Evolutionary conservation across 2,113 vertebrate genomes (phyloP).

Genomic region (Sula dactylatra): DNA sequence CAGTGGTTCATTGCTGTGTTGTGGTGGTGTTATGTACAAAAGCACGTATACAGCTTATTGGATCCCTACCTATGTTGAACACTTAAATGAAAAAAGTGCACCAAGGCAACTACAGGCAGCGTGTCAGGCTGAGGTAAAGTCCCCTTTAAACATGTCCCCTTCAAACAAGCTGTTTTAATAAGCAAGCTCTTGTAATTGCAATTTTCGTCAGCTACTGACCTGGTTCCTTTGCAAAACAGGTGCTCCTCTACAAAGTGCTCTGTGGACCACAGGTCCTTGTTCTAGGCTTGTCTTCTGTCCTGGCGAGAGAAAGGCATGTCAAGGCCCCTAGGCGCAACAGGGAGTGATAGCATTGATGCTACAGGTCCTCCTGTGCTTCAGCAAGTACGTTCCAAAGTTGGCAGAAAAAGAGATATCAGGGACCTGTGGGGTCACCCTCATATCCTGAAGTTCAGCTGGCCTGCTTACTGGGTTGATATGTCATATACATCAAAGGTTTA

Average conservation of each 20-base stretch:
- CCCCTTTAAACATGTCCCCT: not conserved
- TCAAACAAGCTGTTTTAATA: not conserved
- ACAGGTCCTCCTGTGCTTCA: not conserved
- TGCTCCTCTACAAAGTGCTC: not conserved
- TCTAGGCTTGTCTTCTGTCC: not conserved
- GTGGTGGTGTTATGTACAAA: not conserved
- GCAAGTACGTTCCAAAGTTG: not conserved
- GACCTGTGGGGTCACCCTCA: not conserved
- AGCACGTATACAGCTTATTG: not conserved
- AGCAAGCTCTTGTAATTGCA: not conserved
- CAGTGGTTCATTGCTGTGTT: not conserved
- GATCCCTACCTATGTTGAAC: not conserved
- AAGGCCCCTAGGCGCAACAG: accelerated
- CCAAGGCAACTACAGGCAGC: not conserved
- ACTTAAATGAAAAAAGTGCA: not conserved
- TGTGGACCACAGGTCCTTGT: not conserved
- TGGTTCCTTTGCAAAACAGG: not conserved
- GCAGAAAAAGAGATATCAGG: not conserved
- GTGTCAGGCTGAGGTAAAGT: not conserved
- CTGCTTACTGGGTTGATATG: not conserved
- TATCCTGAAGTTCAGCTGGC: not conserved
- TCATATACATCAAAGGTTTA: not conserved
- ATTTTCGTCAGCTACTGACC: not conserved
- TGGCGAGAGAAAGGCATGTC: not conserved
- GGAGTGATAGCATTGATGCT: not conserved